Evolutionary conservation across 1,140 invertebrate genomes (phyloP).

Genomic region (Diorhabda elongata): DNA sequence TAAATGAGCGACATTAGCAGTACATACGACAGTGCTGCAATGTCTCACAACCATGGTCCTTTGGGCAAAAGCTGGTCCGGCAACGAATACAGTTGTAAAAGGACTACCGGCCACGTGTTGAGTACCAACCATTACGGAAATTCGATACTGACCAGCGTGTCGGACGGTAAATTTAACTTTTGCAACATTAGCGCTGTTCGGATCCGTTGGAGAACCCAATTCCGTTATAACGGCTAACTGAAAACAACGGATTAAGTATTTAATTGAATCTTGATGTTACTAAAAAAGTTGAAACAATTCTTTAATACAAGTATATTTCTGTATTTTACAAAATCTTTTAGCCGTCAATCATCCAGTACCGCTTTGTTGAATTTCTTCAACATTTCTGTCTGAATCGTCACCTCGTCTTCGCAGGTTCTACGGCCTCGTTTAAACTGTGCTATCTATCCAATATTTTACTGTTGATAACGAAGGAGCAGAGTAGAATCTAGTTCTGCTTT

Average conservation of each 20-base stretch:
- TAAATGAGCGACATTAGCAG: slow-evolving; percentile 68
- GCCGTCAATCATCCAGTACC: too few species aligned
- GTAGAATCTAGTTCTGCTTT: too few species aligned
- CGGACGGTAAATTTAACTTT: slow-evolving; percentile 85
- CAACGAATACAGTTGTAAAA: slow-evolving; percentile 56
- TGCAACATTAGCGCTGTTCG: slow-evolving; percentile 76
- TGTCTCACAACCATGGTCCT: slow-evolving; percentile 82
- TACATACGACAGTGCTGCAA: slow-evolving; percentile 82
- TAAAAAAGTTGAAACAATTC: too few species aligned
- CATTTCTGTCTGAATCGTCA: too few species aligned
- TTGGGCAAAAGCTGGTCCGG: slow-evolving; percentile 75
- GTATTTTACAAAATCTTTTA: too few species aligned
- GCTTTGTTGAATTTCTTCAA: too few species aligned
- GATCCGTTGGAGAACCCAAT: slow-evolving; percentile 79
- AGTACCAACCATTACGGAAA: slow-evolving; percentile 76
- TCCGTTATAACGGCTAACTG: slow-evolving; percentile 74
- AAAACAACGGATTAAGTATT: background rate
- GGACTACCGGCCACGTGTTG: slow-evolving; percentile 58
- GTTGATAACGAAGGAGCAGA: too few species aligned
- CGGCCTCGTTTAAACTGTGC: too few species aligned
- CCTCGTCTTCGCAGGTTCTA: too few species aligned
- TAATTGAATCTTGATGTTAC: too few species aligned
- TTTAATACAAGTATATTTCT: too few species aligned
- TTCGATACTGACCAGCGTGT: slow-evolving; percentile 81
- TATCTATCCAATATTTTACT: too few species aligned